Evolutionary conservation across 1,140 invertebrate genomes (phyloP).

Genomic region (Heliconius hewitsoni): DNA sequence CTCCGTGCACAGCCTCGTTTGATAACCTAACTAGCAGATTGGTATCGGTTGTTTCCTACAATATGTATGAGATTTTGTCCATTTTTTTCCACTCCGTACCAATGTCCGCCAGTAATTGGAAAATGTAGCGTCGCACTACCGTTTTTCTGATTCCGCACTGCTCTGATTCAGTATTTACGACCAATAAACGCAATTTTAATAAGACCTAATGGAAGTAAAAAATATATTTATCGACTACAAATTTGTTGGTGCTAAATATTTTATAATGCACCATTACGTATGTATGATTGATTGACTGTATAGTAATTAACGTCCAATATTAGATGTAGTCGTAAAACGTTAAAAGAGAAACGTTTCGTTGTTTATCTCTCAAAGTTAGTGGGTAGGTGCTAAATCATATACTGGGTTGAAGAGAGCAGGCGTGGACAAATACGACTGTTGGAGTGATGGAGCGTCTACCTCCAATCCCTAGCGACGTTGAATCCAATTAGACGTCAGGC

Average conservation of each 20-base stretch:
- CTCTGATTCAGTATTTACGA: conserved; percentile 40
- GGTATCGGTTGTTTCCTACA: conserved; percentile 64
- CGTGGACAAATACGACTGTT: conserved; percentile 63
- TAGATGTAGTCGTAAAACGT: neutral
- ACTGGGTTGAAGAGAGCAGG: conserved; percentile 40
- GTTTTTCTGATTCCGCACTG: conserved; percentile 38
- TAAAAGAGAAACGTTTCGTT: neutral
- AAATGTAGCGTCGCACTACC: conserved; percentile 50
- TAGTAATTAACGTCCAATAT: conserved; percentile 15
- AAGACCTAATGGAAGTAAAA: conserved; percentile 17
- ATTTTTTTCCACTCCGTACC: conserved; percentile 53
- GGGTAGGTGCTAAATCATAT: conserved; percentile 47
- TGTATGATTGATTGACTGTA: conserved; percentile 21
- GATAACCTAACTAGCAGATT: conserved; percentile 62
- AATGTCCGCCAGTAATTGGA: conserved; percentile 62
- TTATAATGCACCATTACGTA: conserved; percentile 10
- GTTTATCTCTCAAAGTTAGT: conserved; percentile 12
- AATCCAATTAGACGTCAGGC: conserved; percentile 73
- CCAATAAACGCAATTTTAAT: conserved; percentile 42
- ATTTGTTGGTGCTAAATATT: conserved; percentile 28
- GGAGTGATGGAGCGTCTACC: conserved; percentile 61
- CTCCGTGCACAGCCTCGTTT: conserved; percentile 46
- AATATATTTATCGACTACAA: conserved; percentile 26
- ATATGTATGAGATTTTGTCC: conserved; percentile 72
- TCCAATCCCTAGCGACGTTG: conserved; percentile 69